Percentiles rank a stretch among this genome's conserved stretches.
These are phyloP conservation scores for Pseudomyrmex concolor DNA, from an alignment of 1,140 invertebrate genomes.

Conservation along the genomic window DNA sequence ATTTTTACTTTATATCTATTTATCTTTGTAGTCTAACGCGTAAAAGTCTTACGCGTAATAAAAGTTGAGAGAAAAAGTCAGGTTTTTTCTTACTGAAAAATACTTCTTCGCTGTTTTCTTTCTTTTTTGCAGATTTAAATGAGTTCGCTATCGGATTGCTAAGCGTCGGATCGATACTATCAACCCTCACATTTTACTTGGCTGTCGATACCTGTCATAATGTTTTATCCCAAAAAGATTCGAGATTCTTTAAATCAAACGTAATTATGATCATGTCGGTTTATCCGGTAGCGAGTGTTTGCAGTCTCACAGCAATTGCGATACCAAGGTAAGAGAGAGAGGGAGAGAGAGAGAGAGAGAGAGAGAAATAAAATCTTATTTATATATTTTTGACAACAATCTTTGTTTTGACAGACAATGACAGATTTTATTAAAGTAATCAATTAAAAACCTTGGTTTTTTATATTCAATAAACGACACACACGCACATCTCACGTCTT, in stretches of 20 bases:
- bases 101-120: background rate
- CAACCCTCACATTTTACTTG: constrained; percentile 76
- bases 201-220: constrained; percentile 76
- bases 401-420: too few species aligned
- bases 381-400: too few species aligned
- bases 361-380: too few species aligned
- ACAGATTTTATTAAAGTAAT: too few species aligned
- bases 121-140: constrained; percentile 74
- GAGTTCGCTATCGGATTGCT: constrained; percentile 74
- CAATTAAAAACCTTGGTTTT: too few species aligned
- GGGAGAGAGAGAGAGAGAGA: too few species aligned
- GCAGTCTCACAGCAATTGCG: constrained; percentile 79
- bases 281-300: constrained; percentile 81
- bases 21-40: too few species aligned
- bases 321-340: constrained; percentile 79
- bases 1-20: too few species aligned
- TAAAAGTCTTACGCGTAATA: too few species aligned
- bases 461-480: too few species aligned
- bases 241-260: constrained; percentile 78
- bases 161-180: constrained; percentile 71
- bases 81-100: background rate
- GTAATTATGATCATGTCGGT: constrained; percentile 76
- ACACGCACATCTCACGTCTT: too few species aligned
- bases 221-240: constrained; percentile 77
- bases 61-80: background rate